Base-by-base conservation (phyloP, 2,113 vertebrate species). In the Pongo pygmaeus region DNA sequence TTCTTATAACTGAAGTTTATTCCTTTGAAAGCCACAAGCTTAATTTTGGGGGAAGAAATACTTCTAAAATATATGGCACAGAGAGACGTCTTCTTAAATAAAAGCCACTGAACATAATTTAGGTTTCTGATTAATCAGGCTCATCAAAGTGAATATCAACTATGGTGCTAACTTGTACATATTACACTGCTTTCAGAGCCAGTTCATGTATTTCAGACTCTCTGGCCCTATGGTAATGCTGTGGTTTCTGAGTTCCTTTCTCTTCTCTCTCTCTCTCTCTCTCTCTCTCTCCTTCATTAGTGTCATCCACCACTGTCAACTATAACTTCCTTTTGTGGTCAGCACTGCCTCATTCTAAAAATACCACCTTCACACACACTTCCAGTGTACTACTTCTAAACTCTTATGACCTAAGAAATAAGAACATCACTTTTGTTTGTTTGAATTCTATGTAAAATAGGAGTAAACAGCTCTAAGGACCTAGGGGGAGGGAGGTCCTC, bases 371-470 rank as follows among this genome's bases (percentile, higher is more conserved):
- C 22, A 59, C n/a, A 69, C 3, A 59, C 4, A 77, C 13, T 85
- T 92, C 22, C 61, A 40, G 35, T 64, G 83, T 59, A 59, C 17
- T 81, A 86, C 40, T 96, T 77, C 43, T 79, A 84, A 86, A 81
- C 0, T 59, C 94, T 83, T 43, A 85, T 77, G 17, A 3, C 40
- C 40, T 40, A 79, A 59, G 6, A 93, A 86, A 90, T 90, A 8
- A 35, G 16, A 87, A 70, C 8, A 57, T 72, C 12, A 4, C 61
- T 61, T 94, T 81, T 61, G 14, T 94, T 81, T 61, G 14, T 90
- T 78, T 61, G 25, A 89, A 86, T 70, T 97, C 75, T 81, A 10
- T 83, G 32, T 6, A 90, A 85, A 94, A 85, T 89, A 90, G 87
- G 30, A 83, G 13, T 92, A 67, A 94, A 78, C 8, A 77, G 14